Evolutionary conservation across 2,797 vertebrate genomes (phyloP).

Genomic region (Enteromius afrohamiltoni): DNA sequence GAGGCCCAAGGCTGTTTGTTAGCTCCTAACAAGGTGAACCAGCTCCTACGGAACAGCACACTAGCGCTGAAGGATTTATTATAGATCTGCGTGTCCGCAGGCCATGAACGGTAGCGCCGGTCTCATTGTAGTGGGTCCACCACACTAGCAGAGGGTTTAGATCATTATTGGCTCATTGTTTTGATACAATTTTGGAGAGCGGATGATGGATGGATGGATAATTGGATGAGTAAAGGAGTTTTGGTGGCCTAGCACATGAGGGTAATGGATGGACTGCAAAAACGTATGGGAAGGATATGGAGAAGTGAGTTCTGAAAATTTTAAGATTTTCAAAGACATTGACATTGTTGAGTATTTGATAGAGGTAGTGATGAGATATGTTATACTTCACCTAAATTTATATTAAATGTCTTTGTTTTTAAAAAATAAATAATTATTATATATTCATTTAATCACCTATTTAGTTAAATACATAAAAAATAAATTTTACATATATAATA

Average conservation of each 20-base stretch:
- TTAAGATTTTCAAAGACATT: neutral
- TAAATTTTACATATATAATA: neutral
- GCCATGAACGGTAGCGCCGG: constrained; percentile 41
- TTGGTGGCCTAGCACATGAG: neutral
- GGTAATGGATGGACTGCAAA: constrained; percentile 5
- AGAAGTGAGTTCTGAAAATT: neutral
- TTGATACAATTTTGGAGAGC: constrained; percentile 47
- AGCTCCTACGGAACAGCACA: constrained; percentile 59
- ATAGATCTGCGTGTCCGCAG: constrained; percentile 56
- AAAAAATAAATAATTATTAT: neutral
- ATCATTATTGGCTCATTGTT: constrained; percentile 59
- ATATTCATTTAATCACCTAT: neutral
- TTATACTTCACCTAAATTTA: neutral
- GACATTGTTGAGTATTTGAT: neutral
- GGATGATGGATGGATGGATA: constrained; percentile 35
- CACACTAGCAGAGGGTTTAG: constrained; percentile 58
- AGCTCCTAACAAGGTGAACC: constrained; percentile 66
- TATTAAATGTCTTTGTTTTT: neutral
- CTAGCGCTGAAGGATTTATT: constrained; percentile 61
- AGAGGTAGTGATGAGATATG: neutral
- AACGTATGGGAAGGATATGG: neutral
- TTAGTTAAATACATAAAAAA: neutral
- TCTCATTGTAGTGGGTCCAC: constrained; percentile 51
- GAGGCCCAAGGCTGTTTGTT: constrained; percentile 66
- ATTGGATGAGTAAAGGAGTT: constrained; percentile 44